Evolutionary conservation across 2,888 invertebrate species (phyloP).

Genomic region (Parnassius apollo): DNA sequence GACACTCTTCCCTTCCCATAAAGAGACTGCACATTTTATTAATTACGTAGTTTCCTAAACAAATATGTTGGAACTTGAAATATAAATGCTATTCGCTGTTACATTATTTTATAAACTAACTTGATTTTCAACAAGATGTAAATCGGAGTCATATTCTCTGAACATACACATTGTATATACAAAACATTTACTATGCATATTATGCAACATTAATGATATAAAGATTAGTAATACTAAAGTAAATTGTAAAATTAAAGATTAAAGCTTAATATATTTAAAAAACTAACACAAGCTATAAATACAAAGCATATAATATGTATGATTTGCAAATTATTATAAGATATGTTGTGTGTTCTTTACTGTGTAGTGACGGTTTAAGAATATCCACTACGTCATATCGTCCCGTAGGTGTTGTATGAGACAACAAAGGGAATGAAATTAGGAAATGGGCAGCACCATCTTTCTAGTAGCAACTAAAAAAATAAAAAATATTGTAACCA

Average conservation of each 20-base stretch:
- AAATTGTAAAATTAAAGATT: not conserved
- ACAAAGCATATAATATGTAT: too few relatives aligned
- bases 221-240: not conserved
- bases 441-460: too few relatives aligned
- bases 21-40: not conserved
- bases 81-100: slow-evolving; percentile 1
- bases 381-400: too few relatives aligned
- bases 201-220: not conserved
- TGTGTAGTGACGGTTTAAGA: too few relatives aligned
- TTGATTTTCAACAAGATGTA: not conserved
- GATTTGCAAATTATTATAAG: too few relatives aligned
- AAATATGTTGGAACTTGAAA: not conserved
- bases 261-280: not conserved
- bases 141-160: not conserved
- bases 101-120: not conserved
- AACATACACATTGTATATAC: not conserved
- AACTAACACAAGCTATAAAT: too few relatives aligned
- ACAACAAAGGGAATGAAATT: too few relatives aligned
- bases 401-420: too few relatives aligned
- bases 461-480: too few relatives aligned
- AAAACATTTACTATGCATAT: not conserved
- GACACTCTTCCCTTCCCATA: too few relatives aligned
- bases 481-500: too few relatives aligned
- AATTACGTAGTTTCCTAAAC: not conserved
- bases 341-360: too few relatives aligned